phyloP scores from a whole-genome alignment of 2,797 vertebrate species.

The Thamnophis elegans region DNA sequence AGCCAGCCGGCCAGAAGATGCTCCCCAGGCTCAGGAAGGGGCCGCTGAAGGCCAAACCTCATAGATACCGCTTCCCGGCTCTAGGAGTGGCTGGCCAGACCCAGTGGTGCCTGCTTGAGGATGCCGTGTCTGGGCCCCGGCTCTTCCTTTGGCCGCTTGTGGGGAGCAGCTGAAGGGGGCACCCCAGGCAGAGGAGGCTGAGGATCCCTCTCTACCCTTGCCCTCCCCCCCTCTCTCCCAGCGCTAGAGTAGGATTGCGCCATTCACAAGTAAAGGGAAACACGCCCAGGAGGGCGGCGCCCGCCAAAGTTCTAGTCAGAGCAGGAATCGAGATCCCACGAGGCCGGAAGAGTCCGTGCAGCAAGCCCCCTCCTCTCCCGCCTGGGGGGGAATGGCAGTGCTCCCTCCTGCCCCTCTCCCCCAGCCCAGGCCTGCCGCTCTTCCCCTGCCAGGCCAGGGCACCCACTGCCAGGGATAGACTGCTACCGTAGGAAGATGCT shows the following conservation, averaged over 20 bases:
- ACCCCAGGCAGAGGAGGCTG: neutral
- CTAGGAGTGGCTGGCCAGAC: neutral
- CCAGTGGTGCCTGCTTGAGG: neutral
- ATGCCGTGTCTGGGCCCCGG: rapidly evolving
- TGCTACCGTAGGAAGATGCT: neutral
- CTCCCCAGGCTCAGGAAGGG: neutral
- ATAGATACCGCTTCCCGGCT: neutral
- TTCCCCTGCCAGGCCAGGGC: constrained; percentile 48
- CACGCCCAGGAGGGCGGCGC: too few relatives aligned
- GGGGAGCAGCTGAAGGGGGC: neutral
- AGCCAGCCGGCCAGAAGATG: neutral
- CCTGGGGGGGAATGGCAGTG: neutral
- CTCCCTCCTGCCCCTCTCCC: too few relatives aligned
- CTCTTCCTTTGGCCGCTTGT: neutral
- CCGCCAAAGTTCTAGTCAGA: neutral
- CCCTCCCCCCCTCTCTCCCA: neutral
- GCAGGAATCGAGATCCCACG: neutral
- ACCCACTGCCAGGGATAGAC: neutral
- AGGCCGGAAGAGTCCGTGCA: neutral
- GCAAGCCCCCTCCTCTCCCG: too few relatives aligned
- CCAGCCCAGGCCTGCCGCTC: constrained; percentile 41
- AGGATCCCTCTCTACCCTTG: neutral
- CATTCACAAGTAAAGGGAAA: neutral
- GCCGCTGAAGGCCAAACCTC: neutral
- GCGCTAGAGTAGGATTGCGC: neutral